Conservation (phyloP, 2,797 vertebrate genomes). For the Carduelis carduelis region DNA sequence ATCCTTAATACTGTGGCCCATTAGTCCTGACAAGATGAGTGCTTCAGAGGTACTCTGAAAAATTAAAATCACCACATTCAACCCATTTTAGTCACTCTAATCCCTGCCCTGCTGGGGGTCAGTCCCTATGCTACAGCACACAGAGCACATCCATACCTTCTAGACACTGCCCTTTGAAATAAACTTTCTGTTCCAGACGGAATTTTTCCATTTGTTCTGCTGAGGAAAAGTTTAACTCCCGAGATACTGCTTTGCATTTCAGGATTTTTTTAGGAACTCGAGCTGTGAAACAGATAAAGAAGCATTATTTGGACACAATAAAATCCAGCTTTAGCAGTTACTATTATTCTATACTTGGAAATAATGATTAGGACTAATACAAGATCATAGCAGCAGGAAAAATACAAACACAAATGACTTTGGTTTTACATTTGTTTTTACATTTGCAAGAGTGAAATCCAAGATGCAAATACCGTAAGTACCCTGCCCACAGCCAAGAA, state of each 20-base stretch:
- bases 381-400: neutral
- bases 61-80: constrained; percentile 3
- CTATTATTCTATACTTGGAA: neutral
- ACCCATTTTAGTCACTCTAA: neutral
- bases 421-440: neutral
- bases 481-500: neutral
- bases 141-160: constrained; percentile 82
- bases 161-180: constrained; percentile 99
- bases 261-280: constrained; percentile 99
- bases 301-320: neutral
- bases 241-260: constrained; percentile 97
- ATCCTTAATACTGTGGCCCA: constrained; percentile 46
- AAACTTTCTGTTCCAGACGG: constrained; percentile 98
- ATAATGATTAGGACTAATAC: neutral
- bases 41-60: constrained; percentile 40
- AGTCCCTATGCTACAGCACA: neutral
- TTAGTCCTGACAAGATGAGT: constrained; percentile 15
- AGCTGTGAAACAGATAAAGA: constrained; percentile 76
- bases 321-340: neutral
- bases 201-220: constrained; percentile 98
- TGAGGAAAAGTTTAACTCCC: constrained; percentile 98
- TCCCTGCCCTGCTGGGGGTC: neutral
- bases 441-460: neutral
- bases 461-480: neutral
- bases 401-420: neutral